A percentile compares a stretch with the other conserved stretches of the same genome.
These are phyloP conservation scores for Meganola albula DNA, from an alignment of 2,888 invertebrate genomes.

Conservation along the genomic window DNA sequence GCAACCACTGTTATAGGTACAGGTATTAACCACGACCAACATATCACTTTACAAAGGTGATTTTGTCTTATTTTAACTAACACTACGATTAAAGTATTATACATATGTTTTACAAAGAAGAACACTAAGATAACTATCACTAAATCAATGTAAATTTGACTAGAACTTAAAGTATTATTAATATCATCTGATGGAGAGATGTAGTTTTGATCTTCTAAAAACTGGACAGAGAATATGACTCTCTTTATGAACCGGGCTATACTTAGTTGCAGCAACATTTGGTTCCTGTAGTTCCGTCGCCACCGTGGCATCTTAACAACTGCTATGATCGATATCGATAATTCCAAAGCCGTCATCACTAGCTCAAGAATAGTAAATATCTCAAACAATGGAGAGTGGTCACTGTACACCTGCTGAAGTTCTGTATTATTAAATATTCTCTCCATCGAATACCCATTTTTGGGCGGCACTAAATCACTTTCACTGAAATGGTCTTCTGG, in stretches of 20 bases:
- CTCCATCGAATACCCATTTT: background rate
- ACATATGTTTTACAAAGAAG: slow-evolving; percentile 67
- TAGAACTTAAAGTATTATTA: slow-evolving; percentile 30
- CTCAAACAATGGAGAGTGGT: slow-evolving; percentile 33
- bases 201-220: slow-evolving; percentile 32
- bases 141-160: slow-evolving; percentile 58
- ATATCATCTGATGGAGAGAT: slow-evolving; percentile 19
- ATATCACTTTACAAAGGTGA: slow-evolving; percentile 45
- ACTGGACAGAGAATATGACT: slow-evolving; percentile 43
- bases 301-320: slow-evolving; percentile 55
- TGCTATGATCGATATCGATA: slow-evolving; percentile 49
- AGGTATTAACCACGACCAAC: slow-evolving; percentile 57
- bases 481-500: slow-evolving; percentile 12
- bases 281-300: slow-evolving; percentile 65
- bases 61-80: slow-evolving; percentile 54
- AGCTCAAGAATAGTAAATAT: slow-evolving; percentile 55
- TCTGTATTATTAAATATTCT: slow-evolving; percentile 1
- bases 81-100: slow-evolving; percentile 59
- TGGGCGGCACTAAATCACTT: slow-evolving; percentile 13
- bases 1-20: slow-evolving; percentile 42
- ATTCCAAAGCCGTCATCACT: slow-evolving; percentile 56
- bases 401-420: slow-evolving; percentile 7
- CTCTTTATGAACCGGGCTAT: slow-evolving; percentile 56
- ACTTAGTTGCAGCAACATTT: slow-evolving; percentile 66
- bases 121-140: slow-evolving; percentile 58